These are phyloP conservation scores for Xiphophorus maculatus DNA, from an alignment of 2,113 vertebrate genomes.

Conservation along the genomic window DNA sequence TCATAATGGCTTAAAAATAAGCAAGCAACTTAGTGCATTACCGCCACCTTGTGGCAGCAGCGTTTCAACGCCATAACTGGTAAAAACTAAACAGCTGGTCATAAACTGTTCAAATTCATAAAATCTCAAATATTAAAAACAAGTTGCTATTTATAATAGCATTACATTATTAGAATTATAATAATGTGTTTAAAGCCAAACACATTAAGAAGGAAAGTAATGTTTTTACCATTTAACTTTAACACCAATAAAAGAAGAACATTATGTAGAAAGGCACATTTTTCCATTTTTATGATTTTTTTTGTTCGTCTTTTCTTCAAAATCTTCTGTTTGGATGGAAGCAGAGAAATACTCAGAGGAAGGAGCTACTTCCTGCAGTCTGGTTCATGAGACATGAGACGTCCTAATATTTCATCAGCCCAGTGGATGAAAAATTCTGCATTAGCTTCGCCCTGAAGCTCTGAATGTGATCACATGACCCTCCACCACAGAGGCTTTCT, in stretches of 20 bases:
- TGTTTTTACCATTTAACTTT: not conserved
- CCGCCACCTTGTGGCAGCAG: no score
- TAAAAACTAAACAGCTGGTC: no score
- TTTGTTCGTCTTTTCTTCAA: not conserved
- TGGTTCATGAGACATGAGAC: not conserved
- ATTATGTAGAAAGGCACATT: not conserved
- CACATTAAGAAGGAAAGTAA: no score
- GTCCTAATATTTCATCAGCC: no score
- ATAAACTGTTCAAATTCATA: no score
- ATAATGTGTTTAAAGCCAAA: no score
- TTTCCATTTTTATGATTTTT: not conserved
- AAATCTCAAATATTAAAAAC: no score
- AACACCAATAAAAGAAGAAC: not conserved
- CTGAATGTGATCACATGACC: slow-evolving; percentile 16
- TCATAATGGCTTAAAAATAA: no score
- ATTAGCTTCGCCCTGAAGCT: not conserved
- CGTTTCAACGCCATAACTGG: no score
- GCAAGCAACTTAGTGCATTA: no score
- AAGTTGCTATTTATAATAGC: no score
- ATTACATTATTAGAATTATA: no score
- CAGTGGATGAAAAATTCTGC: not conserved
- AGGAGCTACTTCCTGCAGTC: not conserved
- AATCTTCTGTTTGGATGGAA: not conserved
- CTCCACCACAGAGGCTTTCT: slow-evolving; percentile 7
- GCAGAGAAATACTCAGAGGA: not conserved